A percentile compares a stretch with the other conserved stretches of the same genome.
phyloP scores from a whole-genome alignment of 2,113 vertebrate species.

The Indri indri region DNA sequence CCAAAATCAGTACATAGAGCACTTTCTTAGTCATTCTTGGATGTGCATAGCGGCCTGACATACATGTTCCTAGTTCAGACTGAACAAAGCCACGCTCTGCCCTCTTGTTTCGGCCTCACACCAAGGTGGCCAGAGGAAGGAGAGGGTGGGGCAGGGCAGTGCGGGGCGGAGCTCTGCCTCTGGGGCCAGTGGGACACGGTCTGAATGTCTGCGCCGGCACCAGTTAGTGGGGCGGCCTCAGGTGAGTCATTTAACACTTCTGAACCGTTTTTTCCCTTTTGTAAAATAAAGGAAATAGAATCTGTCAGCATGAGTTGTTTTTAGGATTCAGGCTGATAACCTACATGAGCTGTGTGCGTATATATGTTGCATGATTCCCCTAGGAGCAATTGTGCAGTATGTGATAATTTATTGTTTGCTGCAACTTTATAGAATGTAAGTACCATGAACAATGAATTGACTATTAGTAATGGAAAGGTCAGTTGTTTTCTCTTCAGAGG shows the following conservation, averaged over 20 bases:
- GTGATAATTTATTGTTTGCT: rapidly evolving
- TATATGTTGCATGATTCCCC: too few species aligned
- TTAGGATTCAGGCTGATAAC: neutral
- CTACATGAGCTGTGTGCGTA: neutral
- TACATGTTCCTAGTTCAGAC: rapidly evolving
- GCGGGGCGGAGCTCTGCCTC: neutral
- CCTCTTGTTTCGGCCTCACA: rapidly evolving
- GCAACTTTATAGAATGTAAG: rapidly evolving
- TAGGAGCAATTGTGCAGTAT: rapidly evolving
- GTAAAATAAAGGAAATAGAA: neutral
- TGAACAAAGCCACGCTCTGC: neutral
- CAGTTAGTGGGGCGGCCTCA: rapidly evolving
- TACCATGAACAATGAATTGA: rapidly evolving
- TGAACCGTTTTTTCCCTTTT: neutral
- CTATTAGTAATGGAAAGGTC: rapidly evolving
- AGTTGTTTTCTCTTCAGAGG: neutral
- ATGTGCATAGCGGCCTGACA: rapidly evolving
- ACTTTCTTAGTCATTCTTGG: neutral
- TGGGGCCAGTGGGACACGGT: neutral
- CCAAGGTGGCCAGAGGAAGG: rapidly evolving
- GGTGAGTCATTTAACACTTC: neutral
- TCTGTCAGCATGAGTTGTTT: neutral
- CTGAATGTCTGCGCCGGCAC: neutral
- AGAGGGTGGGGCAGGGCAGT: rapidly evolving
- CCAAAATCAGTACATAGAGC: rapidly evolving